phyloP scores from a whole-genome alignment of 1,140 invertebrate species.

The Lordiphosa mommai region DNA sequence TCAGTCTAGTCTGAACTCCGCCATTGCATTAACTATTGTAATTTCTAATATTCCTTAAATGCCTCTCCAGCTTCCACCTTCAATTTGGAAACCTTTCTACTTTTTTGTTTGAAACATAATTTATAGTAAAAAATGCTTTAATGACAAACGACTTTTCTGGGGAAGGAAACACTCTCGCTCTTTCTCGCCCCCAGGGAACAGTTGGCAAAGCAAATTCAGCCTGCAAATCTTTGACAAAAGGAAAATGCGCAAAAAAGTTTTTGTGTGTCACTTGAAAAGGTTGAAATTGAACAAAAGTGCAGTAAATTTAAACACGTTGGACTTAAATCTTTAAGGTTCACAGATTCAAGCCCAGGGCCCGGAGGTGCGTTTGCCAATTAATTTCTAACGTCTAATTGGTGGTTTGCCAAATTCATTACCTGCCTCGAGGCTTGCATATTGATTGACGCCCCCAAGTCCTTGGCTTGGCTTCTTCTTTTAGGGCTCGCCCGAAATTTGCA shows the following conservation, averaged over 20 bases:
- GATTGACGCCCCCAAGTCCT: slow-evolving; percentile 42
- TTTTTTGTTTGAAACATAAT: slow-evolving; percentile 13
- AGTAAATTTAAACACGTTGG: slow-evolving; percentile 17
- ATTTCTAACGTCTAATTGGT: slow-evolving; percentile 64
- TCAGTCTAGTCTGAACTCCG: too few relatives aligned
- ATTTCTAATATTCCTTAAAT: neutral
- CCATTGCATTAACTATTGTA: too few relatives aligned
- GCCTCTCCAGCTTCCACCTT: neutral
- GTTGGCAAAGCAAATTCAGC: neutral
- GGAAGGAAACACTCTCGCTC: neutral
- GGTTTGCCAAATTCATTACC: slow-evolving; percentile 58
- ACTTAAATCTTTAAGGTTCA: neutral
- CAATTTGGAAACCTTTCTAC: too few relatives aligned
- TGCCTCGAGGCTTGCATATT: slow-evolving; percentile 38
- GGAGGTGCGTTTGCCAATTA: slow-evolving; percentile 50
- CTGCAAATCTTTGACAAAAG: slow-evolving; percentile 9
- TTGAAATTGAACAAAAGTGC: slow-evolving; percentile 23
- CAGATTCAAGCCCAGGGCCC: slow-evolving; percentile 10
- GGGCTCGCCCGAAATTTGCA: slow-evolving; percentile 58
- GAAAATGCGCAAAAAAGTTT: slow-evolving; percentile 29
- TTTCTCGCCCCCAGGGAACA: neutral
- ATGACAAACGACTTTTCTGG: slow-evolving; percentile 4
- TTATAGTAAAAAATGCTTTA: slow-evolving; percentile 17
- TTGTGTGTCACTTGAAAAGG: slow-evolving; percentile 21
- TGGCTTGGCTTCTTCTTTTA: slow-evolving; percentile 16